phyloP scores from a whole-genome alignment of 2,888 invertebrate genomes.

The Opisthograptis luteolata region DNA sequence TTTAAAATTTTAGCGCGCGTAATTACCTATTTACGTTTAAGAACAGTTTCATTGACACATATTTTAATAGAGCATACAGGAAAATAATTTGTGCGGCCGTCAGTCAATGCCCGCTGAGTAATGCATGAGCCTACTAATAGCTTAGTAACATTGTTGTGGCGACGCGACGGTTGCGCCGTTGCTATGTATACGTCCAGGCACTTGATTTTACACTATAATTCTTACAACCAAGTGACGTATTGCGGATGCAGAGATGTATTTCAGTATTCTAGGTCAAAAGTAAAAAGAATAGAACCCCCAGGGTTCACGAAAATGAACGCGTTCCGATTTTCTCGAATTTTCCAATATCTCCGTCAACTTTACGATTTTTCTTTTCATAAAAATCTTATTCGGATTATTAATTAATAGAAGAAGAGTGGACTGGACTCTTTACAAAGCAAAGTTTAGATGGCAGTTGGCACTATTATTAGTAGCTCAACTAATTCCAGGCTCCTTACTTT shows the following conservation, averaged over 20 bases:
- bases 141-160: constrained; percentile 38
- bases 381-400: too few species aligned
- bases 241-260: neutral
- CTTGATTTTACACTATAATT: constrained; percentile 1
- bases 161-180: constrained; percentile 14
- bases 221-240: constrained; percentile 8
- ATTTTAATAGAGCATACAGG: constrained; percentile 17
- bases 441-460: too few species aligned
- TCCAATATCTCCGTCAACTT: too few species aligned
- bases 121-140: constrained; percentile 36
- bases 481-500: too few species aligned
- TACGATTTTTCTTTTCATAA: too few species aligned
- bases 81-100: constrained; percentile 20
- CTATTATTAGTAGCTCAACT: too few species aligned
- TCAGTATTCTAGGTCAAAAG: too few species aligned
- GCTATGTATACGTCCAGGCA: constrained; percentile 11
- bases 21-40: constrained; percentile 26
- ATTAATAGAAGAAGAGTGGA: too few species aligned
- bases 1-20: constrained; percentile 12
- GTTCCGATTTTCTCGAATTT: too few species aligned
- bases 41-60: constrained; percentile 30
- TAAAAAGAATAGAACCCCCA: too few species aligned
- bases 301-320: too few species aligned
- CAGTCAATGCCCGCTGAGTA: constrained; percentile 36
- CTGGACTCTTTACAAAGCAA: too few species aligned